phyloP scores from a whole-genome alignment of 2,888 invertebrate species.

The Dendrolimus pini region DNA sequence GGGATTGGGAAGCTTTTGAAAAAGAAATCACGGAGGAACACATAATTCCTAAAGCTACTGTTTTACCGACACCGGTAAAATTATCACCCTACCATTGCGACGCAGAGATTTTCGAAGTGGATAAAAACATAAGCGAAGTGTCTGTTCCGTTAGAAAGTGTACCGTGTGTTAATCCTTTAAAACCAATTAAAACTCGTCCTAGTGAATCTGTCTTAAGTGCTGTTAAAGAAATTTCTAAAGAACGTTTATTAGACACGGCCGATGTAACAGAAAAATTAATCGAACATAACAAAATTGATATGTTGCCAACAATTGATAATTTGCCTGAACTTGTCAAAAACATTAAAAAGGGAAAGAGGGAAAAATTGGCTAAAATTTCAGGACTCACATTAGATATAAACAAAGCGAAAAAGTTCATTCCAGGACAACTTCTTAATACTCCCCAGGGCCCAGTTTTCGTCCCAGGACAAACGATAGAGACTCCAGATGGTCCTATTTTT shows the following conservation, averaged over 20 bases:
- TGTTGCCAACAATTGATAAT: constrained; percentile 79
- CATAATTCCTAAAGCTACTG: constrained; percentile 57
- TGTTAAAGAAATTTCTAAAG: constrained; percentile 72
- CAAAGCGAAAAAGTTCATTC: constrained; percentile 81
- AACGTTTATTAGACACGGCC: constrained; percentile 76
- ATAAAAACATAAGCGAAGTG: constrained; percentile 68
- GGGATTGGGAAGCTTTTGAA: constrained; percentile 81
- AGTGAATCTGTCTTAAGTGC: constrained; percentile 57
- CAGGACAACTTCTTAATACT: constrained; percentile 83
- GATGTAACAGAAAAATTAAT: constrained; percentile 78
- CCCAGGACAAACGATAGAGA: constrained; percentile 85
- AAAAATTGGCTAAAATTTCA: constrained; percentile 78
- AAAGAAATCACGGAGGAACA: constrained; percentile 72
- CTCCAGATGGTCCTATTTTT: constrained; percentile 81
- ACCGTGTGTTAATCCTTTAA: constrained; percentile 78
- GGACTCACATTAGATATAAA: constrained; percentile 81
- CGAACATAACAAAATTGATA: constrained; percentile 68
- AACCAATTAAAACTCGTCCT: constrained; percentile 71
- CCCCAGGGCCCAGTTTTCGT: constrained; percentile 83
- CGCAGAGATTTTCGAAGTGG: constrained; percentile 68
- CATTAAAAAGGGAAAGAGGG: constrained; percentile 76
- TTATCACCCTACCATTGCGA: constrained; percentile 67
- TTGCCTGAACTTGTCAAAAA: constrained; percentile 79
- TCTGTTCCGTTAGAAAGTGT: constrained; percentile 77
- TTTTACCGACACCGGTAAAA: constrained; percentile 66